These are phyloP conservation scores for Protaetia brevitarsis DNA, from an alignment of 1,140 invertebrate genomes.

Conservation along the genomic window DNA sequence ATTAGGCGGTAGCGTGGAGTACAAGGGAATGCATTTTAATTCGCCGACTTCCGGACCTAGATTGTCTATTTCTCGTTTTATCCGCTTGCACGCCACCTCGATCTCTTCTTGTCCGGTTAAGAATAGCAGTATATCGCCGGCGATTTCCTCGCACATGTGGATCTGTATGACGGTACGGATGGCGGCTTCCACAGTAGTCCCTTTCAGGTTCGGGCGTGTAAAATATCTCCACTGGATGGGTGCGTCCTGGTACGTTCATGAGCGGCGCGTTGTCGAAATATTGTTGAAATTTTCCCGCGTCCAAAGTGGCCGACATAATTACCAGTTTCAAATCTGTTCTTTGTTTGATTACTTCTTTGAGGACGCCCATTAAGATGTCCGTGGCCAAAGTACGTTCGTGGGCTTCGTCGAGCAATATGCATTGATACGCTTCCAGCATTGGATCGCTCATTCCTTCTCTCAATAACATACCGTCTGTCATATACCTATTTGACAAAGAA, in stretches of 20 bases:
- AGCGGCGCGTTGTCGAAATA: slow-evolving; percentile 98
- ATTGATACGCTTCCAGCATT: slow-evolving; percentile 94
- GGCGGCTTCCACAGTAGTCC: slow-evolving; percentile 97
- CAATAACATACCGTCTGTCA: slow-evolving; percentile 98
- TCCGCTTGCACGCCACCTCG: slow-evolving; percentile 98
- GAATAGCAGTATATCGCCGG: slow-evolving; percentile 89
- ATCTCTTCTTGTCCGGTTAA: slow-evolving; percentile 96
- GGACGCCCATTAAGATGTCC: slow-evolving; percentile 95
- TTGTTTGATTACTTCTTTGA: slow-evolving; percentile 92
- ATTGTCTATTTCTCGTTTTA: slow-evolving; percentile 96
- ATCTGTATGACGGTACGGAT: slow-evolving; percentile 99
- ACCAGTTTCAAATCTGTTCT: slow-evolving; percentile 93
- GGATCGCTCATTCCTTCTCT: slow-evolving; percentile 92
- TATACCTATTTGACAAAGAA: slow-evolving; percentile 72
- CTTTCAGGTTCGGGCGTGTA: slow-evolving; percentile 98
- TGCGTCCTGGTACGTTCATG: slow-evolving; percentile 97
- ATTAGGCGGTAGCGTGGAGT: slow-evolving; percentile 98
- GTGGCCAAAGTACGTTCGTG: slow-evolving; percentile 97
- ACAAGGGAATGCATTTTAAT: slow-evolving; percentile 97
- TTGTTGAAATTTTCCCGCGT: slow-evolving; percentile 98
- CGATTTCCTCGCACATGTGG: slow-evolving; percentile 96
- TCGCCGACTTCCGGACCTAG: slow-evolving; percentile 95
- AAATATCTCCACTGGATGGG: slow-evolving; percentile 97
- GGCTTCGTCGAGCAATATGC: slow-evolving; percentile 99
- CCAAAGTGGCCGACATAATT: slow-evolving; percentile 99